Base-by-base conservation (phyloP, 2,797 vertebrate genomes). In the Enteromius treurensis region DNA sequence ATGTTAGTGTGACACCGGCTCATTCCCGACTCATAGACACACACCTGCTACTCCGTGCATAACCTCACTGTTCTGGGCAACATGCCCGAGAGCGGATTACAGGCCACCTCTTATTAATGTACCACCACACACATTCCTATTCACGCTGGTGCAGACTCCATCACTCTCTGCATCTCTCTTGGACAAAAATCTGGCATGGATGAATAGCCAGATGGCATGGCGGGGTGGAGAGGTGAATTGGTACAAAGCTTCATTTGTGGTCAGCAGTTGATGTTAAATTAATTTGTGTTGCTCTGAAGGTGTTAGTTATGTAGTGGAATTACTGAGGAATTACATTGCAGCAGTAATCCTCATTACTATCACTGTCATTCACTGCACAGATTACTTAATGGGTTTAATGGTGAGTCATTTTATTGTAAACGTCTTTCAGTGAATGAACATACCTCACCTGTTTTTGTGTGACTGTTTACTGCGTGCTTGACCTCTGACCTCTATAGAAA, bases 51-150 rank as follows among this genome's bases (percentile, higher is more conserved):
- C 74, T 40, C 75, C 58, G 47, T 42, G 65, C 21, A n/a, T 82
- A 65, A 82, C 76, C 65, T 84, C 32, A 68, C 65, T 49, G 23
- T 77, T 21, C 62, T 74, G 69, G 62, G 58, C 74, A 0, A 77
- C 7, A 4, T 75, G 75, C 79, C 80, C 40, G 37, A 55, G 55
- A 77, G 74, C 11, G 21, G 78, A 86, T 88, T 86, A 85, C 81
- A 84, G 75, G 40, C 75, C 23, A 68, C 68, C 45, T 83, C 53
- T 84, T 85, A 82, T 83, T 51, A 76, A 81, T 78, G 29, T 37
- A 13, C 29, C 42, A 11, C 58, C 42, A 32, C 42, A 47, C 58
- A 55, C 40, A 26, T 53, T 85, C 70, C 21, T 79, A 55, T 13
- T 40, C 51, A 7, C 37, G 32, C 55, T 55, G 17, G 5, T 55